phyloP scores from a whole-genome alignment of 2,113 vertebrate species.

The Lepus americanus region DNA sequence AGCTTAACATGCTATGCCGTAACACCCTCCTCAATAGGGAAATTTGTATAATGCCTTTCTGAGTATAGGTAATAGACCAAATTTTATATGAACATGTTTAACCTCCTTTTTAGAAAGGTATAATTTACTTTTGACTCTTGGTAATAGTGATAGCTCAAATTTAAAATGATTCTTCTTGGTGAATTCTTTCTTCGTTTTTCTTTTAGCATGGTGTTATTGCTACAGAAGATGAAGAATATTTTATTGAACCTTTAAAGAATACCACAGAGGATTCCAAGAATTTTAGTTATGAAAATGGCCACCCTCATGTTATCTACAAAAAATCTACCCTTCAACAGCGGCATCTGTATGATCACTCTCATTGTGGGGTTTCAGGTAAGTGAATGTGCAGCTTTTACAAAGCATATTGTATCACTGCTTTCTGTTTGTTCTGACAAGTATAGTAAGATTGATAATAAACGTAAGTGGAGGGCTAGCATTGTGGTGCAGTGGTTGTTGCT shows the following conservation, averaged over 20 bases:
- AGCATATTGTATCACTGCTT: conserved; percentile 21
- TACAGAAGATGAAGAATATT: conserved; percentile 99
- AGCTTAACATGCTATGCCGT: too few species aligned
- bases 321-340: conserved; percentile 94
- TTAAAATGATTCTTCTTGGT: conserved; percentile 70
- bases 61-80: background rate
- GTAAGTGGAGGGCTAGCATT: background rate
- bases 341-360: conserved; percentile 92
- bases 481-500: too few species aligned
- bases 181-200: conserved; percentile 76
- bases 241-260: conserved; percentile 99
- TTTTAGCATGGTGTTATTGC: conserved; percentile 98
- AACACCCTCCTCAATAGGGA: background rate
- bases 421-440: conserved; percentile 9
- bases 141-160: conserved; percentile 45
- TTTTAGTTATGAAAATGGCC: conserved; percentile 93
- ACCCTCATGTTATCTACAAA: conserved; percentile 99
- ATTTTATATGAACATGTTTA: background rate
- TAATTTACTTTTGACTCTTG: conserved; percentile 59
- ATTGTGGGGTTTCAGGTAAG: conserved; percentile 98
- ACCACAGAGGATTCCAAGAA: conserved; percentile 93
- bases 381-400: conserved; percentile 62
- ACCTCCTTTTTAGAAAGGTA: background rate
- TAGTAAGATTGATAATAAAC: conserved; percentile 45
- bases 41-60: conserved; percentile 11